Base-by-base conservation (phyloP, 2,113 vertebrate genomes). In the Sarotherodon lohbergeri region DNA sequence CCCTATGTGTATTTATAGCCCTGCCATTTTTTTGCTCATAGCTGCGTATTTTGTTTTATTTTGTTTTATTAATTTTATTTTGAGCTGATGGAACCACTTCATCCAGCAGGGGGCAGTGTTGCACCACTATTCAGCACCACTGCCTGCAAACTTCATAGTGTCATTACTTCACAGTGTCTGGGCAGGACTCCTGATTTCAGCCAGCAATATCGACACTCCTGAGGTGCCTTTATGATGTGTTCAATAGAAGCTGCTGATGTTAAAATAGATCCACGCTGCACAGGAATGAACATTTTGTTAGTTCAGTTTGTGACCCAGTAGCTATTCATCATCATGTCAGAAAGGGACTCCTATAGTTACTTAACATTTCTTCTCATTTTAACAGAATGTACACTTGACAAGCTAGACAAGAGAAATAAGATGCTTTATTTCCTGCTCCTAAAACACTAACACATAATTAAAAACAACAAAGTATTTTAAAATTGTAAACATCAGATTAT, bases 71-170 rank as follows among this genome's bases (percentile, higher is more conserved):
- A 27, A 71, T 43, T 43, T 24, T 66, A 19, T 39, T 19, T 66
- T 22, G 71, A 50, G 16, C 24, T 7, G 16, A 50, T 48, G 16
- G 24, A 48, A 48, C 29, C 24, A 12, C 4, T 71, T 16, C 12
- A 10, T 88, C 90, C 94, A 89, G 80, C 56, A 92, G 94, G 89
- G 76, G 92, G 61, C 90, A 89, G 82, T 86, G 82, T 81, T 80
- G 90, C 8, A 55, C 22, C 79, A 84, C 39, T 46, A 16, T 78
- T 80, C 8, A 57, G 9, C 39, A 50, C 24, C 19, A 19, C 34
- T 12, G 61, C 32, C 27, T 32, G 78, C 22, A 82, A 10, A 57
- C 13, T 29, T 12, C 48, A 11, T 9, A 11, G 52, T 24, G 32
- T 79, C 50, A 3, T 82, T 76, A 81, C 13, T 52, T 24, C 41